Evolutionary conservation across 2,113 vertebrate genomes (phyloP).

Genomic region (Argyrosomus japonicus): DNA sequence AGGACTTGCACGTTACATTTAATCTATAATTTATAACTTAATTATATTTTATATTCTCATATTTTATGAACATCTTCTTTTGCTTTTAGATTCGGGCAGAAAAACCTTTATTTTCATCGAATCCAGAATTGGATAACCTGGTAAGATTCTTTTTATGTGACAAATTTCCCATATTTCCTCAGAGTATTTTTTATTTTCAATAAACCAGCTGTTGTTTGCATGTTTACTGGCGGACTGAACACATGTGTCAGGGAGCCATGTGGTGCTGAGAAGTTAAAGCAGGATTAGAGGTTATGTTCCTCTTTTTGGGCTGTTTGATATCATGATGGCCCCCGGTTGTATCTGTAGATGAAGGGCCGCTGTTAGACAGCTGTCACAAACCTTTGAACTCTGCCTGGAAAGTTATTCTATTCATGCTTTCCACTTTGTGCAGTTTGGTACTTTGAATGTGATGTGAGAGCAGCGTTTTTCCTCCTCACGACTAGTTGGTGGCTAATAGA

Average conservation of each 20-base stretch:
- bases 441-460: slow-evolving; percentile 56
- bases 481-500: slow-evolving; percentile 60
- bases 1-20: neutral
- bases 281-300: slow-evolving; percentile 58
- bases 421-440: slow-evolving; percentile 51
- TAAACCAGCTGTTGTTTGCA: slow-evolving; percentile 18
- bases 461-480: slow-evolving; percentile 35
- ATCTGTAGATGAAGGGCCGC: slow-evolving; percentile 79
- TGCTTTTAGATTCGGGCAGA: slow-evolving; percentile 97
- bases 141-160: slow-evolving; percentile 84
- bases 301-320: slow-evolving; percentile 78
- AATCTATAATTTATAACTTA: neutral
- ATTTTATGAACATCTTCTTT: slow-evolving; percentile 38
- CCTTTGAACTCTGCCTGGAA: slow-evolving; percentile 66
- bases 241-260: slow-evolving; percentile 43
- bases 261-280: slow-evolving; percentile 47
- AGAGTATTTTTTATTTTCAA: slow-evolving; percentile 3
- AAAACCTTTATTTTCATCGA: slow-evolving; percentile 99
- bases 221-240: slow-evolving; percentile 22
- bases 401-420: slow-evolving; percentile 57
- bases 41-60: neutral
- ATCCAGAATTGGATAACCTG: slow-evolving; percentile 99
- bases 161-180: neutral
- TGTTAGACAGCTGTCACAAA: slow-evolving; percentile 78
- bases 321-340: slow-evolving; percentile 69